Evolutionary conservation across 1,140 invertebrate genomes (phyloP).

Genomic region (Sarcophaga peregrina): DNA sequence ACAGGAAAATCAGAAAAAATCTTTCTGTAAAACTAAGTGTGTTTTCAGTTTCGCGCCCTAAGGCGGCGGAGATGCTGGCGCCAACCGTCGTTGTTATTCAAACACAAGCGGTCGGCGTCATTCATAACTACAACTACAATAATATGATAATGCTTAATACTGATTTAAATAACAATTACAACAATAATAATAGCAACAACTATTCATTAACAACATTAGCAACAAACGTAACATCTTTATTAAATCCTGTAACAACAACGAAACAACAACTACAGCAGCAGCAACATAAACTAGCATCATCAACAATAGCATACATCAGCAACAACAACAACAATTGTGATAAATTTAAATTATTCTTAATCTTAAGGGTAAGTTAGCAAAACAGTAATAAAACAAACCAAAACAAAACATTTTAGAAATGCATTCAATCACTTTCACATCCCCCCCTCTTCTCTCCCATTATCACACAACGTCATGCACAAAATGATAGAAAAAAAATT

Average conservation of each 20-base stretch:
- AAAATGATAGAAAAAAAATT: too few species aligned
- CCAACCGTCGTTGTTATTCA: constrained; percentile 26
- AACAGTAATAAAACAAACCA: too few species aligned
- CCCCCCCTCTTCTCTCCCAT: too few species aligned
- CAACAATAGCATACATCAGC: too few species aligned
- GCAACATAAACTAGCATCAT: too few species aligned
- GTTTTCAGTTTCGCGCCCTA: background rate
- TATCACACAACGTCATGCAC: too few species aligned
- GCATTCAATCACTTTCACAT: too few species aligned
- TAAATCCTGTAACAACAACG: constrained; percentile 32
- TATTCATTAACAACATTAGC: background rate
- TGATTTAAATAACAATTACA: background rate
- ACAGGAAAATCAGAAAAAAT: too few species aligned
- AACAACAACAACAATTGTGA: constrained; percentile 11
- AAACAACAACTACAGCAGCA: background rate
- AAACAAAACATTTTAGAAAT: too few species aligned
- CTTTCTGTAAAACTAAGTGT: too few species aligned
- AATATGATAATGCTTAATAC: background rate
- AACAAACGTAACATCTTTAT: background rate
- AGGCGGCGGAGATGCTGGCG: constrained; percentile 38
- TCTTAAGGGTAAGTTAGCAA: constrained; percentile 38
- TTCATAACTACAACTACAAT: background rate
- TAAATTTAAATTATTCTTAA: constrained; percentile 40
- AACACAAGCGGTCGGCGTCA: constrained; percentile 35
- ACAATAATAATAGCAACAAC: background rate